These are phyloP conservation scores for Stictonetta naevosa DNA, from an alignment of 2,113 vertebrate genomes.

Conservation along the genomic window DNA sequence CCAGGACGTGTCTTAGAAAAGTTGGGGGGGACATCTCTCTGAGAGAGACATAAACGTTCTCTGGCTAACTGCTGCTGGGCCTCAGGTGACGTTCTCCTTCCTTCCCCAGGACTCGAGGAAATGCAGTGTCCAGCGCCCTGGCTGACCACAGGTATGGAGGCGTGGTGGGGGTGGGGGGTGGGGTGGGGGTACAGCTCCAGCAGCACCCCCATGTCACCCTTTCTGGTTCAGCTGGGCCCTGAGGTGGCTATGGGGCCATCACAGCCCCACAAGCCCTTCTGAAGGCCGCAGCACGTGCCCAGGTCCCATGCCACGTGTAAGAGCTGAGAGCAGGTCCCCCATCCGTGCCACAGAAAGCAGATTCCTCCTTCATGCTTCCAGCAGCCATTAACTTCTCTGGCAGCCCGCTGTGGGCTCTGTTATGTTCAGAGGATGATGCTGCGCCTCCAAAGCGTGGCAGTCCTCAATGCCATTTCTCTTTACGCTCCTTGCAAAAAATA, in stretches of 20 bases:
- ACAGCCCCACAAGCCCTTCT: background rate
- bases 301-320: background rate
- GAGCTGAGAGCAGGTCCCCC: background rate
- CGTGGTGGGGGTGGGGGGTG: accelerated
- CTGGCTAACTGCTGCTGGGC: accelerated
- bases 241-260: background rate
- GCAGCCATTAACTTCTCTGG: background rate
- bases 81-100: background rate
- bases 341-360: background rate
- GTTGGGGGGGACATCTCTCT: background rate
- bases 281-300: background rate
- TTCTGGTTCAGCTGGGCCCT: background rate
- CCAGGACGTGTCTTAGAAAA: background rate
- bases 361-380: background rate
- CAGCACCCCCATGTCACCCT: too few relatives aligned
- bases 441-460: background rate
- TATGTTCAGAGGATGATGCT: background rate
- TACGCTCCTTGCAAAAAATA: background rate
- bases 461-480: background rate
- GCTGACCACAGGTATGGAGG: background rate
- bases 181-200: background rate
- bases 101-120: background rate
- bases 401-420: background rate
- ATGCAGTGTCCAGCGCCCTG: background rate
- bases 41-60: background rate